These are phyloP conservation scores for Rhagologus leucostigma DNA, from an alignment of 2,113 vertebrate genomes.

Conservation along the genomic window DNA sequence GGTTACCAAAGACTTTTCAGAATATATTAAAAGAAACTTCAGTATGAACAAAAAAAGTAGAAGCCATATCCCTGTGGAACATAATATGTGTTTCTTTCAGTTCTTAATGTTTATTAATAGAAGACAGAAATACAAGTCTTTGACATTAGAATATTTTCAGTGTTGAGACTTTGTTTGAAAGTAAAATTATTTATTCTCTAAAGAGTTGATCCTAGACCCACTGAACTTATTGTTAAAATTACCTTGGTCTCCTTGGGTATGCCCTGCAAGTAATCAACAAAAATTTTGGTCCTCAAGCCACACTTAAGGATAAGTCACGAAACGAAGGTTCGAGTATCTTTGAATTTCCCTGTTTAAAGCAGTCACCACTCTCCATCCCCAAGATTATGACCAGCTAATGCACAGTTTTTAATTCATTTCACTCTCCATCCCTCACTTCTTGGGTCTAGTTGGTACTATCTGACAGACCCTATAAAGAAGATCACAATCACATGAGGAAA, in stretches of 20 bases:
- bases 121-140: background rate
- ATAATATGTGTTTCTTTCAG: background rate
- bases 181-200: conserved; percentile 11
- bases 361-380: background rate
- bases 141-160: background rate
- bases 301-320: background rate
- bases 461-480: background rate
- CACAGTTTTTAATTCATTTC: background rate
- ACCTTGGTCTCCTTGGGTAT: background rate
- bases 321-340: background rate
- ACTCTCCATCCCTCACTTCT: background rate
- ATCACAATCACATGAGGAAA: background rate
- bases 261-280: background rate
- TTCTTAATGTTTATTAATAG: conserved; percentile 40
- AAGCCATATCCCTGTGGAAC: background rate
- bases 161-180: background rate
- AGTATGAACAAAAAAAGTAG: background rate
- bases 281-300: background rate
- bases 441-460: background rate
- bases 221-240: background rate
- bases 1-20: conserved; percentile 25
- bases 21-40: conserved; percentile 19
- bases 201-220: background rate
- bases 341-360: background rate
- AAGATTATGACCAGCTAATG: background rate